Conservation (phyloP, 2,888 invertebrate genomes). For the Altica lythri region DNA sequence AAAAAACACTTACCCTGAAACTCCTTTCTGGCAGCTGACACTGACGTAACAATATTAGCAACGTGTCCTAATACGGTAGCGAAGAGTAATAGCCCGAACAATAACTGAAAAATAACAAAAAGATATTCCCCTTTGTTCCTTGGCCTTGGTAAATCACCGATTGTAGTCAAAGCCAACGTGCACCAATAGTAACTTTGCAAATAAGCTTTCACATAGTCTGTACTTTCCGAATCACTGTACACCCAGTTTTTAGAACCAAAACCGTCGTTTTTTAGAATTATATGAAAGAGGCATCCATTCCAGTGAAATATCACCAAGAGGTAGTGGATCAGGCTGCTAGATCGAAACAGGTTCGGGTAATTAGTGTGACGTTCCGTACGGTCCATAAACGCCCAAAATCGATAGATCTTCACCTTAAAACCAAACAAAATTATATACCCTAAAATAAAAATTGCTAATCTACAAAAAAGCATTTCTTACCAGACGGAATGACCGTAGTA, state of each 20-base stretch:
- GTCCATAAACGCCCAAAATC: constrained; percentile 99
- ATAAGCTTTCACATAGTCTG: constrained; percentile 92
- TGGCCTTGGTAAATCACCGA: constrained; percentile 90
- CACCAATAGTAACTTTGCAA: constrained; percentile 99
- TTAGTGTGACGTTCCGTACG: constrained; percentile 97
- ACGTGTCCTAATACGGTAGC: constrained; percentile 97
- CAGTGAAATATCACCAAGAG: constrained; percentile 98
- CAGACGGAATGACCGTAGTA: constrained; percentile 91
- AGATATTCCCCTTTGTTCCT: constrained; percentile 93
- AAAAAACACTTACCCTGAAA: constrained; percentile 83
- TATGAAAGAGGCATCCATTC: constrained; percentile 98
- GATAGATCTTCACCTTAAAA: constrained; percentile 62
- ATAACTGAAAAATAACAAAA: constrained; percentile 91
- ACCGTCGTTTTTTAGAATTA: constrained; percentile 93
- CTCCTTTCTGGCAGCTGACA: constrained; percentile 95
- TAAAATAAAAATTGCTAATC: neutral
- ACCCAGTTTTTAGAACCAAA: constrained; percentile 94
- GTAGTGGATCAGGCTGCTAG: constrained; percentile 92
- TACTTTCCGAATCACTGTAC: constrained; percentile 80
- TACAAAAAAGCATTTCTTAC: too few relatives aligned
- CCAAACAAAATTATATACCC: constrained; percentile 4
- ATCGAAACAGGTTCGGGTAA: constrained; percentile 95
- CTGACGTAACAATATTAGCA: constrained; percentile 97
- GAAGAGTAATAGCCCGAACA: constrained; percentile 93
- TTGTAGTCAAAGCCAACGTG: constrained; percentile 92